Conservation (phyloP, 1,140 invertebrate species). For the Eciton burchellii region DNA sequence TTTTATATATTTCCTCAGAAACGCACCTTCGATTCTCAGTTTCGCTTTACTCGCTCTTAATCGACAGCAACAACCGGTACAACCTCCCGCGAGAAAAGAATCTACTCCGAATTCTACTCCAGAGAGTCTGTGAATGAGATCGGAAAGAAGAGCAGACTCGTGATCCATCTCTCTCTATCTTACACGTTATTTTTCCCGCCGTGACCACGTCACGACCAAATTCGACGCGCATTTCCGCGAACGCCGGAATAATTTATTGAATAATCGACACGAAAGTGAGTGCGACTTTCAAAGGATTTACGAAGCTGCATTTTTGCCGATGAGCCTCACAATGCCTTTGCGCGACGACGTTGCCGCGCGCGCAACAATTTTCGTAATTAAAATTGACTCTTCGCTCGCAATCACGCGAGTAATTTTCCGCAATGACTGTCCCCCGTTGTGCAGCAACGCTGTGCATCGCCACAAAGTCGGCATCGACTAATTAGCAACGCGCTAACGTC, state of each 20-base stretch:
- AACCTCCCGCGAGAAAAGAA: too few relatives aligned
- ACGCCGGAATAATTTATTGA: neutral
- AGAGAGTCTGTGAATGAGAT: too few relatives aligned
- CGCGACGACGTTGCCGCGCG: neutral
- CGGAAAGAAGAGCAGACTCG: too few relatives aligned
- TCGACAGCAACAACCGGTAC: too few relatives aligned
- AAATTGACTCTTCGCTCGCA: conserved; percentile 33
- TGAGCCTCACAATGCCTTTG: neutral
- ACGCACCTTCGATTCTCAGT: too few relatives aligned
- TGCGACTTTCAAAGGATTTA: neutral
- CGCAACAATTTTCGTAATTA: conserved; percentile 22
- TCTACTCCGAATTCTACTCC: too few relatives aligned
- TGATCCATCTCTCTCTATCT: neutral
- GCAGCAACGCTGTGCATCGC: neutral
- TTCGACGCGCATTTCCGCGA: too few relatives aligned
- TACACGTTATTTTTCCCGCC: too few relatives aligned
- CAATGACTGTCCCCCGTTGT: conserved; percentile 26
- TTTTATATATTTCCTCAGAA: too few relatives aligned
- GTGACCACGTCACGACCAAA: too few relatives aligned
- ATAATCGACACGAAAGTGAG: neutral
- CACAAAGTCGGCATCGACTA: conserved; percentile 72
- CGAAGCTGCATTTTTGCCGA: neutral
- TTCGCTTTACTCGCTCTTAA: too few relatives aligned
- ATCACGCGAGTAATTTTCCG: conserved; percentile 54
- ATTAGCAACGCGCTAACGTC: conserved; percentile 67